Base-by-base conservation (phyloP, 2,888 invertebrate genomes). In the Folsomia candida region DNA sequence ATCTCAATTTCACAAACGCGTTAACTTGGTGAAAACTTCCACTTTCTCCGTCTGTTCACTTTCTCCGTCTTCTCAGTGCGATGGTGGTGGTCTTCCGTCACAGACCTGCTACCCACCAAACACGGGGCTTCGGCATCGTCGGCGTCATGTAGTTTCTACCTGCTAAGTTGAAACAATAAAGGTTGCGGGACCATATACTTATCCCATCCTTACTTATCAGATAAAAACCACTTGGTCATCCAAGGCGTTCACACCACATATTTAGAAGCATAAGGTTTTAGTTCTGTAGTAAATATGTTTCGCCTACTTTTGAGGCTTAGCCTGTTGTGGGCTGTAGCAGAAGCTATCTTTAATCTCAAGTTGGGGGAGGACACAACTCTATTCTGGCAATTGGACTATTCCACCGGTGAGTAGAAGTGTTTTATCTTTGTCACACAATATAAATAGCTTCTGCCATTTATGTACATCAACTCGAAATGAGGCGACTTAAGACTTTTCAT, bases 331-430 rank as follows among this genome's bases (percentile, higher is more conserved):
- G 74, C 75, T n/a, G 72, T 79, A 11, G 69, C 75, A 51, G 79
- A 79, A 51, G 79, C 76, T 18, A 64, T 79, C 27, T 79, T 76
- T 59, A 76, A 76, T 59, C 63, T 78, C 9, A 68, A 68, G 51
- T 71, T 79, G 25, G 79, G 79, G 25, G 74, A 78, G 6, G 78
- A 79, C 47, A 75, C 76, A n/a, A 69, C 72, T 2, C 67, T 79
- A 14, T 78, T 59, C 51, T 79, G 79, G 79, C 75, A 78, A 27
- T 60, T 79, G 68, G 76, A 79, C 67, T 79, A 79, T 65, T 51
- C 70, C 27, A 62, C 73, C 68, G 74, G 79, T 79, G 74, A 66
- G 24, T 14, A 54, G 4, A 37, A 37, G 37, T 37, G 37, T 37
- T 37, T 4, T 14, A 14, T 37, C 14, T 37, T 37, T 37, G n/a